Evolutionary conservation across 2,113 vertebrate species (phyloP).

Genomic region (Saguinus midas): DNA sequence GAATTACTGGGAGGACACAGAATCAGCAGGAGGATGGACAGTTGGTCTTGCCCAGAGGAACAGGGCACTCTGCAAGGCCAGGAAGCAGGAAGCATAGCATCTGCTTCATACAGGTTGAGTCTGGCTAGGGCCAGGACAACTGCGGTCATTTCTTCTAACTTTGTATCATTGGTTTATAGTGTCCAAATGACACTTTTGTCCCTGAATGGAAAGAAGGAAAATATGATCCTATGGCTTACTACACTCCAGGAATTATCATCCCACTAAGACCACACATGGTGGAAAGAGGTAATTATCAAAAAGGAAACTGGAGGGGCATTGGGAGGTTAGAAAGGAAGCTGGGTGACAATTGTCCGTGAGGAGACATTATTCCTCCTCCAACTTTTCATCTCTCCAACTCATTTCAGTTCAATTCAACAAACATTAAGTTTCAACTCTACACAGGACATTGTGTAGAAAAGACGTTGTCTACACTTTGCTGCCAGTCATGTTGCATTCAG

Average conservation of each 20-base stretch:
- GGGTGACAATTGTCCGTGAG: not conserved
- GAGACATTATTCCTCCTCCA: not conserved
- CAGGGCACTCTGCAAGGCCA: not conserved
- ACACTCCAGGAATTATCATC: not conserved
- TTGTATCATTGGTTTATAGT: not conserved
- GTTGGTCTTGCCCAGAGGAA: not conserved
- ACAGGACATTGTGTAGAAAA: not conserved
- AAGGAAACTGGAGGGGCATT: not conserved
- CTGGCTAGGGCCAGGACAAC: not conserved
- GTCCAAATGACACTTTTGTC: not conserved
- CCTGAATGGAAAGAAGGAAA: not conserved
- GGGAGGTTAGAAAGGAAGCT: not conserved
- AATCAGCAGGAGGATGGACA: not conserved
- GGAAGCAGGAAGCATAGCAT: not conserved
- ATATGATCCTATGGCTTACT: not conserved
- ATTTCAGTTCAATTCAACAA: not conserved
- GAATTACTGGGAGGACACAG: not conserved
- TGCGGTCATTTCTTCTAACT: not conserved
- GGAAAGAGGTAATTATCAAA: not conserved
- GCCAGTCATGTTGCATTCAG: not conserved
- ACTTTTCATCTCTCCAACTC: not conserved
- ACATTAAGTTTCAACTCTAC: not conserved
- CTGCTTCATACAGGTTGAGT: not conserved
- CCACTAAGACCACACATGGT: not conserved
- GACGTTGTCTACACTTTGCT: not conserved